Evolutionary conservation across 1,140 invertebrate genomes (phyloP), one percentile per base, ranked within the genome.

Genomic region (Proctacanthus coquilletti): DNA sequence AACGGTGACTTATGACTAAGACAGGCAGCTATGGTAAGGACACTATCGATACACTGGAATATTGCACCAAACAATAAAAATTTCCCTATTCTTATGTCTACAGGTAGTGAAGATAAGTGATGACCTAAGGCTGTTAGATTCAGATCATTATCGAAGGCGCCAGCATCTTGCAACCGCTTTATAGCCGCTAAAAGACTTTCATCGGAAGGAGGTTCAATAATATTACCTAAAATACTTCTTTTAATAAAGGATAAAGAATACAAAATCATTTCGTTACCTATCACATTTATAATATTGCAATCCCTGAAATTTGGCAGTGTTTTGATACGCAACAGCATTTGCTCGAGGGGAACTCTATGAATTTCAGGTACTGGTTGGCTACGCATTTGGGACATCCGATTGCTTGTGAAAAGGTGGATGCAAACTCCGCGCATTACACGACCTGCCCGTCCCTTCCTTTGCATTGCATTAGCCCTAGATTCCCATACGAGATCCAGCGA

Each of bases 11-110:
- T 86, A 52, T 87, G 76, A 40, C 86, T 83, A 4, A 97, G 62
- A 53, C 77, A 80, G 25, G 89, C 85, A 2, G 89, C 89, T 51
- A 97, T 87, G 6, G 89, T 95, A 1, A 97, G 63, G 1, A 92
- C 77, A 2, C 91, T 91, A 63, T 95, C 88, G 3, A 97, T 67
- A 58, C 92, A 96, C 48, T 85, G 86, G 46, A 97, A 82, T 36
- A 94, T 84, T 14, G 89, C 77, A 1, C 88, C 85, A 49, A 85
- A 89, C 1, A 96, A 55, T 62, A 96, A 80, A 50, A 95, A 68
- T 64, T 93, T 88, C 13, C 85, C 86, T 39, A 91, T 80, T 46
- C 82, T 60, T 1, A 88, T 91, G 50, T 96, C 91, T 1, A 97
- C 76, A 0, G 92, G 89, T 21, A 97, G 60, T 13, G 88, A 77